Percentiles rank a stretch among this genome's conserved stretches.
These are phyloP conservation scores for Yponomeuta malinellus DNA, from an alignment of 2,888 invertebrate species.

Conservation along the genomic window DNA sequence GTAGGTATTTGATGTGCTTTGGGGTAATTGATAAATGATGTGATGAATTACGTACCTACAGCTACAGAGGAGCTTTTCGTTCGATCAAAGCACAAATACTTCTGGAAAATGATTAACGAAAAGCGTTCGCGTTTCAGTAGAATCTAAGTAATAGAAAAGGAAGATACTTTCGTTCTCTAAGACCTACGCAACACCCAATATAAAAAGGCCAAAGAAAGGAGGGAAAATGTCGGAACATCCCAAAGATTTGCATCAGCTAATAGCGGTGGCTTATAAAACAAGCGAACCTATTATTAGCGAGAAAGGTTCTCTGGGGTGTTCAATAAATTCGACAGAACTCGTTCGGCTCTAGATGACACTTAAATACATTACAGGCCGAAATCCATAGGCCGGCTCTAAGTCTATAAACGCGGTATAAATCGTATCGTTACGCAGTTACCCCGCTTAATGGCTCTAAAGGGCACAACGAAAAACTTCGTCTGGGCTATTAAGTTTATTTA, in stretches of 20 bases:
- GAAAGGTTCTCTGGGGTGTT: slow-evolving; percentile 13
- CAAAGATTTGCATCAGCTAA: slow-evolving; percentile 15
- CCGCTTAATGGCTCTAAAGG: slow-evolving; percentile 63
- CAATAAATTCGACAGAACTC: slow-evolving; percentile 30
- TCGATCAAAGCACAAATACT: neutral
- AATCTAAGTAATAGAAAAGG: neutral
- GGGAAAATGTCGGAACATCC: slow-evolving; percentile 11
- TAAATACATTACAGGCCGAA: slow-evolving; percentile 48
- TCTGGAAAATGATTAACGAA: too few species aligned
- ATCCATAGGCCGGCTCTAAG: slow-evolving; percentile 49
- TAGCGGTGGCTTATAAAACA: slow-evolving; percentile 15
- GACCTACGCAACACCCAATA: neutral
- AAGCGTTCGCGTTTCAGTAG: neutral
- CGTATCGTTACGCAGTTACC: slow-evolving; percentile 46
- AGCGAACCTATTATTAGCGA: slow-evolving; percentile 12
- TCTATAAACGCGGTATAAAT: slow-evolving; percentile 68
- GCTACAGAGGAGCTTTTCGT: neutral
- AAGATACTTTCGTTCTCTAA: neutral
- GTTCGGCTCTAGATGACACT: slow-evolving; percentile 58
- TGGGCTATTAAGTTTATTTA: slow-evolving; percentile 72
- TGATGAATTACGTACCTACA: neutral
- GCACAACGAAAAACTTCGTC: slow-evolving; percentile 66
- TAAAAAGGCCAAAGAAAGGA: neutral
- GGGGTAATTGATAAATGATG: neutral
- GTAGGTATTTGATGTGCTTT: neutral